phyloP scores from a whole-genome alignment of 2,888 invertebrate genomes.

The Chrysodeixis includens region DNA sequence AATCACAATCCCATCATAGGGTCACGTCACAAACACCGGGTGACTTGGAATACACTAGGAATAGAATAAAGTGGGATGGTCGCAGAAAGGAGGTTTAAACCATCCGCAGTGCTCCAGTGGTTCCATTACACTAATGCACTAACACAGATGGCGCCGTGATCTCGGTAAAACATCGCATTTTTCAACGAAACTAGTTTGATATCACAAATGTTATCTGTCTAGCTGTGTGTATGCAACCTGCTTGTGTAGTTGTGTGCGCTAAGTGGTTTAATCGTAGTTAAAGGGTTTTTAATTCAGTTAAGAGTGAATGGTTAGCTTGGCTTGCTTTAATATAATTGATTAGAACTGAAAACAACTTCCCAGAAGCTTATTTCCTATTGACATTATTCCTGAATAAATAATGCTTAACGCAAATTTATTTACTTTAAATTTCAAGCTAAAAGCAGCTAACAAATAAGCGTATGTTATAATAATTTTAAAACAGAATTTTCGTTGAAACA shows the following conservation, averaged over 20 bases:
- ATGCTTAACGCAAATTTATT: too few species aligned
- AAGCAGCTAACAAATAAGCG: too few species aligned
- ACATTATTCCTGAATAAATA: too few species aligned
- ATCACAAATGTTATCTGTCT: constrained; percentile 46
- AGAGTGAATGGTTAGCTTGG: neutral
- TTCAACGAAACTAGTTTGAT: constrained; percentile 40
- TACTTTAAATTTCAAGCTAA: too few species aligned
- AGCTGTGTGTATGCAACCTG: constrained; percentile 13
- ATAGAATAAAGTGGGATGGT: constrained; percentile 26
- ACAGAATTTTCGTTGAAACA: too few species aligned
- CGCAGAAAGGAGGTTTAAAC: constrained; percentile 15
- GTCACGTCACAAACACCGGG: too few species aligned
- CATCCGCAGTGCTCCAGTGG: constrained; percentile 15
- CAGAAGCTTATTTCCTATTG: too few species aligned
- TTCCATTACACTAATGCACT: constrained; percentile 60
- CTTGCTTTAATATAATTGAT: too few species aligned
- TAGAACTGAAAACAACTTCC: too few species aligned
- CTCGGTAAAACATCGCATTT: constrained; percentile 53
- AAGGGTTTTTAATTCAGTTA: neutral
- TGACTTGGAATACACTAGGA: constrained; percentile 26
- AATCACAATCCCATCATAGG: constrained; percentile 13
- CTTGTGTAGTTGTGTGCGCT: neutral
- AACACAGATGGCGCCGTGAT: constrained; percentile 43
- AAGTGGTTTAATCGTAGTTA: neutral
- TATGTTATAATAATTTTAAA: too few species aligned